Conservation (phyloP, 2,113 vertebrate species). For the Tor tambroides region DNA sequence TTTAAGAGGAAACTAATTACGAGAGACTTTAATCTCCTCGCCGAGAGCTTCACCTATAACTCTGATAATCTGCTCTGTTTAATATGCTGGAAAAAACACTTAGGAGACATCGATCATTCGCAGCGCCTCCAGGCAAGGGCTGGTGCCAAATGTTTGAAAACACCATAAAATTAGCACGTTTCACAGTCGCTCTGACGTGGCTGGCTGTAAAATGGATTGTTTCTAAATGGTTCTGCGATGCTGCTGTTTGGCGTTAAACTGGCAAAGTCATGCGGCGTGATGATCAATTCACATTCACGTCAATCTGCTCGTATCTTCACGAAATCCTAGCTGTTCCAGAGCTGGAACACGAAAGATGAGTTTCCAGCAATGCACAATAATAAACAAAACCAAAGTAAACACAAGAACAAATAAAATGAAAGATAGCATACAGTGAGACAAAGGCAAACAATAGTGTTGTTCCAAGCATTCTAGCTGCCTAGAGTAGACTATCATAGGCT, state of each 20-base stretch:
- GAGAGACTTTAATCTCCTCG: constrained; percentile 71
- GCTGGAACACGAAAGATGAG: neutral
- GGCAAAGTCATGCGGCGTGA: neutral
- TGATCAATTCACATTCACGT: neutral
- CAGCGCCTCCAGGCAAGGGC: constrained; percentile 61
- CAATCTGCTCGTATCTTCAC: neutral
- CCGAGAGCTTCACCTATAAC: constrained; percentile 78
- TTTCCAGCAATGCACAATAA: neutral
- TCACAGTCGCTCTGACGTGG: neutral
- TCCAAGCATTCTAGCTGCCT: neutral
- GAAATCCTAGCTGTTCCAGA: neutral
- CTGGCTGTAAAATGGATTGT: constrained; percentile 9
- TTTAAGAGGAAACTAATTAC: constrained; percentile 75
- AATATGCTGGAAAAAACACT: constrained; percentile 73
- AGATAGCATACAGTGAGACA: neutral
- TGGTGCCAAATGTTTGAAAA: constrained; percentile 7
- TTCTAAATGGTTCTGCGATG: constrained; percentile 30
- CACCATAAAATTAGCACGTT: neutral
- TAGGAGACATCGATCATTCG: constrained; percentile 72
- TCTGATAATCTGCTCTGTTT: constrained; percentile 72
- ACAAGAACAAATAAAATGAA: constrained; percentile 7
- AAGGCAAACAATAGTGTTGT: neutral
- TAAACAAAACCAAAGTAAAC: neutral
- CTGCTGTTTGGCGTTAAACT: constrained; percentile 28
- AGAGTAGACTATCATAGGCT: neutral